phyloP scores from a whole-genome alignment of 2,113 vertebrate genomes.

The Gorsachius goisagi region DNA sequence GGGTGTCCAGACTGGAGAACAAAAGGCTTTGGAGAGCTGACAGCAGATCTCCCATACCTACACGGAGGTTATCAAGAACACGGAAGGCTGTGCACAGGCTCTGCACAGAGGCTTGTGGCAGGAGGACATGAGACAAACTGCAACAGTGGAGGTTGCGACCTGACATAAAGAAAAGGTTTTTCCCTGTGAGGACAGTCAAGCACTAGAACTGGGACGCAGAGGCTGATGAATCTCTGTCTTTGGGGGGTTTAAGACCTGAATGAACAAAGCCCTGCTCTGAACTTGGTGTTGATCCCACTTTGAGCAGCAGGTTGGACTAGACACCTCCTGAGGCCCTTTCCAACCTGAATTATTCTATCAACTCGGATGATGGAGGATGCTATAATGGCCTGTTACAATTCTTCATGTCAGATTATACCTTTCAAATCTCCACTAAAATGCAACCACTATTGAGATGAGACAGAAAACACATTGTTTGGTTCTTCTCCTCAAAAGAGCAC shows the following conservation, averaged over 20 bases:
- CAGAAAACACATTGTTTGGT: background rate
- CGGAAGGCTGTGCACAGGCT: background rate
- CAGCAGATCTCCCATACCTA: background rate
- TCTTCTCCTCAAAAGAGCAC: background rate
- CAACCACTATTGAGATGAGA: background rate
- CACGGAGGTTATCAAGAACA: background rate
- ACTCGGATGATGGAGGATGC: background rate
- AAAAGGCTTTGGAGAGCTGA: background rate
- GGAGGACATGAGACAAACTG: background rate
- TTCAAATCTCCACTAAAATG: background rate
- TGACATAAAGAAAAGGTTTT: background rate
- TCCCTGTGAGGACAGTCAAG: background rate
- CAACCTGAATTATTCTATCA: background rate
- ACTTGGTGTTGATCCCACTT: background rate
- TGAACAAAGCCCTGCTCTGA: background rate
- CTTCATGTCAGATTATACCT: background rate
- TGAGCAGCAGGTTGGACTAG: background rate
- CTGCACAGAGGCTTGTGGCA: rapidly evolving
- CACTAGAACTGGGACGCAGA: background rate
- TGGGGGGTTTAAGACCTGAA: background rate
- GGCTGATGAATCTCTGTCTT: background rate
- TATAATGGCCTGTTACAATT: background rate
- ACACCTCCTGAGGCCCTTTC: background rate
- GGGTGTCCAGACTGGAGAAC: background rate
- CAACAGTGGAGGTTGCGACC: background rate